Evolutionary conservation across 2,888 invertebrate species (phyloP), one percentile per base, ranked within the genome.

Genomic region (Hedychridium roseum): DNA sequence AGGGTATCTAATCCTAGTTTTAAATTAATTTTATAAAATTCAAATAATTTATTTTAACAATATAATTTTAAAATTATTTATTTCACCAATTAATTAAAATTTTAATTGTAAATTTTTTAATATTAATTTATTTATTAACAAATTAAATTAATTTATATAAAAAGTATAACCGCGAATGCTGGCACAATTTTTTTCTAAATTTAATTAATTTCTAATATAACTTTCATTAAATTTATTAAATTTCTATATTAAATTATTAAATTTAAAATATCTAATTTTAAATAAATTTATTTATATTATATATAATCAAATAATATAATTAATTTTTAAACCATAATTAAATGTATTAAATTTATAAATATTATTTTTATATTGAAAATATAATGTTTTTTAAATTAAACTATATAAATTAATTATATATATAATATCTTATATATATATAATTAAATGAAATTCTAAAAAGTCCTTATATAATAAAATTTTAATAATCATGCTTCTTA

Each of bases 1-100:
- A 84, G 84, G 84, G 85, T 85, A 85, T 85, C 85, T 85, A 85
- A 86, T 85, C 84, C 85, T 84, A 84, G 85, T 86, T 82, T 85
- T 75, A 55, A 53, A 58, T 53, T 69, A 73, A 76, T 62, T 74
- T 69, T 74, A 80, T 79, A 75, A 76, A 80, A 79, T 53, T 76
- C 71, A 75, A 75, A 75, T 60, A 59, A 65, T 65, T 62, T n/a
- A n/a, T n/a, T n/a, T n/a, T n/a, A 57, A 57, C 60, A 77, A 77
- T 76, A 66, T 43, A 39, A 34, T 20, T 34, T 21, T 16, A 14
- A 27, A 67, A 74, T 74, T 73, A 64, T 73, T 76, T 78, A 80
- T 81, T 80, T 82, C 79, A 82, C 85, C 83, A 82, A 84, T 84
- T 81, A 85, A 84, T 61, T 6, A 23, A 6, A 23, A 23, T 23